Conservation (phyloP, 2,797 vertebrate genomes). For the Furcifer pardalis region DNA sequence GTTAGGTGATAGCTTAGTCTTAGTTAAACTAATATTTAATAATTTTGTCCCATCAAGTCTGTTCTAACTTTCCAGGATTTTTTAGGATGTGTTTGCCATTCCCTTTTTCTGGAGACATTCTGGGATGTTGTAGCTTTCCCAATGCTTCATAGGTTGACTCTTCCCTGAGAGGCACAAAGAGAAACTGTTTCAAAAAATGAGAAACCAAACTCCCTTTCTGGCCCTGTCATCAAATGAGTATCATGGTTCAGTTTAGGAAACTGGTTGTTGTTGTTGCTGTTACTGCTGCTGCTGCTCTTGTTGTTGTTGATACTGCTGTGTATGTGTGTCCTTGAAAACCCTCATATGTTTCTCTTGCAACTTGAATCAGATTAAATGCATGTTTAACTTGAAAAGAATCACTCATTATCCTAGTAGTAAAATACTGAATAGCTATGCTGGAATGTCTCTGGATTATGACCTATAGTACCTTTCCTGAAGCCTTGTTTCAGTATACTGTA, state of each 20-base stretch:
- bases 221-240: no score
- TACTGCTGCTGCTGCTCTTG: no score
- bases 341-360: background rate
- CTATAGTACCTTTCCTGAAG: background rate
- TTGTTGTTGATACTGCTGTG: background rate
- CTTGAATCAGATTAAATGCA: background rate
- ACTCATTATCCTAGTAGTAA: background rate
- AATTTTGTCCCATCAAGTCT: no score
- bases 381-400: background rate
- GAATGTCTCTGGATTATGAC: background rate
- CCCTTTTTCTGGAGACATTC: no score
- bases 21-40: no score
- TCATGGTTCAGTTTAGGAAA: background rate
- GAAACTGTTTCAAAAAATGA: no score
- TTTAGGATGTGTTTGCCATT: no score
- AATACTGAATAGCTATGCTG: background rate
- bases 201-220: no score
- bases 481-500: background rate
- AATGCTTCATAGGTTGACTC: no score
- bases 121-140: no score
- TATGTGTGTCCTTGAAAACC: background rate
- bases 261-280: background rate
- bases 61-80: no score
- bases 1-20: background rate
- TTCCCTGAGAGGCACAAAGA: no score